Evolutionary conservation across 2,888 invertebrate genomes (phyloP), one percentile per base, ranked within the genome.

Genomic region (Mystacides longicornis): DNA sequence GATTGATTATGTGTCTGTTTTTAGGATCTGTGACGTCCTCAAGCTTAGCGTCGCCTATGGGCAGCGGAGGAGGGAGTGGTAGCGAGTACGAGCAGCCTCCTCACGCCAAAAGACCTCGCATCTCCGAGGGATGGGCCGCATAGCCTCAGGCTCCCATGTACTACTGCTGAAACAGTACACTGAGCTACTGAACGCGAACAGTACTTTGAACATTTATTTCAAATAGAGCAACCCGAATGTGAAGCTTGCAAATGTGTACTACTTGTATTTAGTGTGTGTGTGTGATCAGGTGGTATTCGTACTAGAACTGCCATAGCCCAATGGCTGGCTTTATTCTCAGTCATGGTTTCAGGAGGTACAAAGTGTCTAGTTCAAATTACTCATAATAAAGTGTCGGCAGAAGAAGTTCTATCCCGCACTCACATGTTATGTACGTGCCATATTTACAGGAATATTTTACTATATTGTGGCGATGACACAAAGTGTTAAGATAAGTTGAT

Each of bases 101-200:
- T 58, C 81, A 81, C 67, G 69, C 87, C 73, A 95, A 95, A 77
- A 83, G 93, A 70, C 86, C 90, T 67, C 85, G 94, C 73, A 85
- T 94, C 69, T 81, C 82, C 54, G 94, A 94, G 70, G 87, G 88
- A 60, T 95, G 95, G 94, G 85, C 88, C 72, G 89, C 91, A 85
- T 91, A 90, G 89, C 82, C 74, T 71, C 71, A 71, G 73, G 67
- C 69, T 61, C 74, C 75, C 56, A 55, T 58, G 53, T 60, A 58
- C 56, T 58, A 57, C 72, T 75, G 72, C 75, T 76, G 73, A 71
- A 37, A 18, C 46, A 19, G 71, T 56, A 74, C 73, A 67, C 49
- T 18, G 19, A 18, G 46, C 33, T 23, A 27, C 50, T 37, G 37
- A 37, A 37, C 14, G 14, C 14, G 16, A 3, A 16, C 37, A 37